These are phyloP conservation scores for Eretmocerus hayati DNA, from an alignment of 2,888 invertebrate species.

Conservation along the genomic window DNA sequence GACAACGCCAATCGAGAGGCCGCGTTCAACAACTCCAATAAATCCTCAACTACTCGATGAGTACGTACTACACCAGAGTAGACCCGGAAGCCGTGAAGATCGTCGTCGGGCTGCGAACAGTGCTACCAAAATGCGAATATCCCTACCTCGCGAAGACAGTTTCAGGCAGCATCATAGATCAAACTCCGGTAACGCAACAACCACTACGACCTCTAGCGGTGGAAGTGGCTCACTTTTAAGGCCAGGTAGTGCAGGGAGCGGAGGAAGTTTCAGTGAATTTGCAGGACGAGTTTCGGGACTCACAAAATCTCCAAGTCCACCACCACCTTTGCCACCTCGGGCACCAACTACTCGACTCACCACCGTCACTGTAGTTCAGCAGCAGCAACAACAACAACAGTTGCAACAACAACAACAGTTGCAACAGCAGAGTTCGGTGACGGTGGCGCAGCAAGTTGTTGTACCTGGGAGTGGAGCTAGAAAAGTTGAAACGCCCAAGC, in stretches of 20 bases:
- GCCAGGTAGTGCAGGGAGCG: conserved; percentile 26
- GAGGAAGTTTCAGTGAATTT: conserved; percentile 56
- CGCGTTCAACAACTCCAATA: conserved; percentile 67
- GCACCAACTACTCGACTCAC: conserved; percentile 34
- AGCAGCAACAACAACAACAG: too few species aligned
- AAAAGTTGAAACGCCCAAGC: too few species aligned
- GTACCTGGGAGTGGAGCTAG: conserved; percentile 25
- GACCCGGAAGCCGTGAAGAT: conserved; percentile 26
- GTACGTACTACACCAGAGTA: conserved; percentile 51
- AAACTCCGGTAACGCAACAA: too few species aligned
- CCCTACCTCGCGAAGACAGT: conserved; percentile 56
- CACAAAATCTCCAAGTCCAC: conserved; percentile 41
- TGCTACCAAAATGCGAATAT: conserved; percentile 63
- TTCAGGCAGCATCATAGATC: too few species aligned
- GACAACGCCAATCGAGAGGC: conserved; percentile 68
- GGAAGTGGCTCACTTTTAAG: conserved; percentile 46
- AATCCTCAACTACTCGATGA: conserved; percentile 66
- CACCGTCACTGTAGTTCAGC: conserved; percentile 9
- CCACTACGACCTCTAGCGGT: too few species aligned
- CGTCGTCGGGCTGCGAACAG: conserved; percentile 41
- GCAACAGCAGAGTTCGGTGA: too few species aligned
- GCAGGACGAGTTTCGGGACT: conserved; percentile 52
- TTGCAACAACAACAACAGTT: conserved; percentile 30
- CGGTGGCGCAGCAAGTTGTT: too few species aligned
- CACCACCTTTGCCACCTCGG: conserved; percentile 39